Base-by-base conservation (phyloP, 2,888 invertebrate genomes). In the Andrena chrysosceles region DNA sequence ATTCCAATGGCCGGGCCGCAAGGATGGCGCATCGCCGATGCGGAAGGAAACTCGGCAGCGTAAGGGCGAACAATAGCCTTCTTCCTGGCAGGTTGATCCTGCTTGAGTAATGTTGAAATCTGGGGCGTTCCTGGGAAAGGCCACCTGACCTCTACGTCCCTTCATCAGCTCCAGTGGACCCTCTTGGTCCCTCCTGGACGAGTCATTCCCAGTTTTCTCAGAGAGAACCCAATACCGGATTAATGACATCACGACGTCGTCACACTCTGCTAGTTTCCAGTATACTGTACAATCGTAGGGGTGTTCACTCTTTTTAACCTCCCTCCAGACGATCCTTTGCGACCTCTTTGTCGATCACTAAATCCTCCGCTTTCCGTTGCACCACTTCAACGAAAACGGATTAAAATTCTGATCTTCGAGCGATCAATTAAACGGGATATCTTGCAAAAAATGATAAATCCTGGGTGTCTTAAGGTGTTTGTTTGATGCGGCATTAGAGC, bases 91-190 rank as follows among this genome's bases (percentile, higher is more conserved):
- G 92, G 91, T 94, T 94, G 93, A 94, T 94, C 94, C 93, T 83
- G 85, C 89, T 93, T 93, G 94, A 94, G 93, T 94, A 93, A 94
- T 94, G 93, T 94, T 92, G 90, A 93, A 94, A 94, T 94, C 94
- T 94, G 94, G 93, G 93, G 93, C 91, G 93, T 90, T 92, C 91
- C 91, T 92, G 93, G 92, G 93, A 93, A 93, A 90, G 89, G 84
- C 89, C 93, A 93, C 92, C 91, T 93, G 93, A 92, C 91, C 92
- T 85, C 76, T 66, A 52, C 81, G 78, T 85, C 88, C 87, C 85
- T 86, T 87, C 88, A 82, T 85, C 88, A 83, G 64, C 67, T 77
- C 64, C 23, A 70, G 75, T 70, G 88, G 85, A 85, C 87, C 86
- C 84, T 81, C 78, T 78, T 70, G 88, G 85, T 85, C 87, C 86